A percentile compares a stretch with the other conserved stretches of the same genome.
Evolutionary conservation across 2,113 vertebrate species (phyloP).

Genomic region (Hippopotamus amphibius): DNA sequence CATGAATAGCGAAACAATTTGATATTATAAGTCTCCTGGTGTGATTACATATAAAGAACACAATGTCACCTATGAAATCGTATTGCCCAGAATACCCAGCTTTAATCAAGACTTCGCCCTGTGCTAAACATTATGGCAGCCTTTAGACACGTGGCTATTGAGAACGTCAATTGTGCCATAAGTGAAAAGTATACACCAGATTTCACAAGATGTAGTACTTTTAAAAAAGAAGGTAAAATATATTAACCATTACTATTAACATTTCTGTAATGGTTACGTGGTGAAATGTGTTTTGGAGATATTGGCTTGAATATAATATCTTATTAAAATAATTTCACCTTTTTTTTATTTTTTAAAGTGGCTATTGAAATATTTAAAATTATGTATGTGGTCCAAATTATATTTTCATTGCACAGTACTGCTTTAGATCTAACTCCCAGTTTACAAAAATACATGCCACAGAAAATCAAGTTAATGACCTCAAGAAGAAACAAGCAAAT

Average conservation of each 20-base stretch:
- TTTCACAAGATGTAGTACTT: background rate
- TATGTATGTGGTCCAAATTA: background rate
- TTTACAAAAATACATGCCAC: constrained; percentile 2
- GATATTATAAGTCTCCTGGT: background rate
- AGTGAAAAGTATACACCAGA: background rate
- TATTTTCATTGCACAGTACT: background rate
- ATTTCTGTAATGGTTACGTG: background rate
- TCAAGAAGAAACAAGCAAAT: constrained; percentile 31
- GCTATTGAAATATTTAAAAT: background rate
- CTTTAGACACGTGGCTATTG: background rate
- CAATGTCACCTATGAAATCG: background rate
- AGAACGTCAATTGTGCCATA: background rate
- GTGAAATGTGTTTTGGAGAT: background rate
- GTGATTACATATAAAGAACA: background rate
- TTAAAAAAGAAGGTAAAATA: background rate
- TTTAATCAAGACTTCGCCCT: background rate
- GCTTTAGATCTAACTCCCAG: background rate
- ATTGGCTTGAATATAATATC: background rate
- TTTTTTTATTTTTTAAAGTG: background rate
- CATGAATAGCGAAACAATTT: background rate
- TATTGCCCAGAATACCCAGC: background rate
- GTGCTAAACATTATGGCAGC: background rate
- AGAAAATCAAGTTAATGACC: constrained; percentile 39
- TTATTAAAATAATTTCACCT: background rate
- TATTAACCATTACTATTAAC: background rate